Base-by-base conservation (phyloP, 2,797 vertebrate genomes). In the Acrossocheilus wenchowensis region DNA sequence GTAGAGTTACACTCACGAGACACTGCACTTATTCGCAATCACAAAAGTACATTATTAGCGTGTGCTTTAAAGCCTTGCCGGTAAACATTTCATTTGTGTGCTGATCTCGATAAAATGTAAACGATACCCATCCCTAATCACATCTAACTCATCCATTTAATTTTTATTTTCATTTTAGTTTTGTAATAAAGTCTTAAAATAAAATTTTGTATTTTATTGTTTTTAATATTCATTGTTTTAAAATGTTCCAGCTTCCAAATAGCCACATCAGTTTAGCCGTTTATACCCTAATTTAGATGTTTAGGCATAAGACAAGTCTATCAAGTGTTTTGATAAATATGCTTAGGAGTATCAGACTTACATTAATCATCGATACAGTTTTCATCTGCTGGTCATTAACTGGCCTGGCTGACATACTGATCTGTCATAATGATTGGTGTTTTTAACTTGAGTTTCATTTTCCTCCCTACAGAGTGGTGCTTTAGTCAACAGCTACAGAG, bases 401-500 rank as follows among this genome's bases (percentile, higher is more conserved):
- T 72, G 71, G 41, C 5, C 41, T 73, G 71, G n/a, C 43, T 26
- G n/a, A 74, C 15, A 23, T 23, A 34, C 26, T 60, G 36, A 79
- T 41, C 7, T 19, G 30, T 57, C 19, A 3, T 11, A 39, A 1
- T 41, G 57, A 26, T n/a, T 64, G 6, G 19, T 39, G 50, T 23
- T 39, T 12, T 54, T n/a, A 57, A 57, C 11, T 4, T 84, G n/a
- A 54, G 17, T 0, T 50, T 89, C 7, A n/a, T 6, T 9, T 11
- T 64, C 9, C 62, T 5, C 34, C 60, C 93, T 88, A 23, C 92
- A 99, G 98, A 99, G 97, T 87, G 98, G 98, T 91, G 97, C 98
- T 94, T 94, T 99, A 95, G 98, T 99, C 94, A 97, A 99, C 95
- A 99, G 98, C 95, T 99, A 99, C 93, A 96, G 98, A 94, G 98